Evolutionary conservation across 2,888 invertebrate species (phyloP).

Genomic region (Lithophane socia): DNA sequence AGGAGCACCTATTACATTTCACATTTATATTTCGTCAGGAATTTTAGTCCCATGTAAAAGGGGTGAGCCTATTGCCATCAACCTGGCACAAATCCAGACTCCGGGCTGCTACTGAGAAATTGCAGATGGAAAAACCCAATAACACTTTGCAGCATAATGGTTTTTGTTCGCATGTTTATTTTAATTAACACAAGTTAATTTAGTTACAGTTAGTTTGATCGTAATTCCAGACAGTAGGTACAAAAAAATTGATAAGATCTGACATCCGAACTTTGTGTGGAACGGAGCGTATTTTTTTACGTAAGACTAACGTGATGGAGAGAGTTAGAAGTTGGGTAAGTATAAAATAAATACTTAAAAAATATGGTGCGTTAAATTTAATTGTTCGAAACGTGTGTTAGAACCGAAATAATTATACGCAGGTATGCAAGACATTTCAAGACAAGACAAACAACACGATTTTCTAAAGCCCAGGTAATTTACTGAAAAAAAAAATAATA

Average conservation of each 20-base stretch:
- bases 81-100: too few species aligned
- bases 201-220: neutral
- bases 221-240: neutral
- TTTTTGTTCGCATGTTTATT: neutral
- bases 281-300: neutral
- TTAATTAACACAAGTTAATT: neutral
- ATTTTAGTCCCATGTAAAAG: too few species aligned
- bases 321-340: slow-evolving; percentile 8
- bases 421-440: too few species aligned
- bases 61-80: too few species aligned
- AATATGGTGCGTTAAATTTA: neutral
- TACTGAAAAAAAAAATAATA: neutral
- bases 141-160: neutral
- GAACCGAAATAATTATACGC: neutral
- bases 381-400: neutral
- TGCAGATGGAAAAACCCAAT: too few species aligned
- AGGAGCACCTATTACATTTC: too few species aligned
- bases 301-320: neutral
- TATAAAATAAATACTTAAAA: neutral
- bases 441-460: neutral
- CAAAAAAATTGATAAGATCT: neutral
- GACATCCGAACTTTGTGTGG: slow-evolving; percentile 29
- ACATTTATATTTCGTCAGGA: too few species aligned
- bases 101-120: too few species aligned
- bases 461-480: neutral